phyloP scores from a whole-genome alignment of 2,888 invertebrate species.

The Dioctria rufipes region DNA sequence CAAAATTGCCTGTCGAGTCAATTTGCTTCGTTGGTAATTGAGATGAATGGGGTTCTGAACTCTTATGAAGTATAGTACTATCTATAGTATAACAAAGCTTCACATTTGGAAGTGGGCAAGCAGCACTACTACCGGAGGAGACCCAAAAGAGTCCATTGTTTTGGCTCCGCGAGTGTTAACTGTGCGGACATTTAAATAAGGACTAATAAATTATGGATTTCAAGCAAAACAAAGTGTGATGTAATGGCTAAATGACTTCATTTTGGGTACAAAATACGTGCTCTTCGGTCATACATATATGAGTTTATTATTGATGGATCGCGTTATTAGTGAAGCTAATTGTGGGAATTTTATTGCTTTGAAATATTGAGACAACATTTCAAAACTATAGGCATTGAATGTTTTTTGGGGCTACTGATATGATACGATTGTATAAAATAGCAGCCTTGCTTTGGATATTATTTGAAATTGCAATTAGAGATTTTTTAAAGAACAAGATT shows the following conservation, averaged over 20 bases:
- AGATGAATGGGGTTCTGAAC: constrained; percentile 33
- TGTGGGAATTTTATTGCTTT: too few species aligned
- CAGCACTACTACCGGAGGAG: neutral
- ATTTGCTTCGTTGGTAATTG: constrained; percentile 26
- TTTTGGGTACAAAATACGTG: neutral
- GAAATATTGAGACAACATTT: too few species aligned
- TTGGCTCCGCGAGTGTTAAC: constrained; percentile 16
- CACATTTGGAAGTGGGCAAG: neutral
- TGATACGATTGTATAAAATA: too few species aligned
- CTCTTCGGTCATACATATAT: too few species aligned
- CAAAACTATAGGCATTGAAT: too few species aligned
- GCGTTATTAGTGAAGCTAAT: too few species aligned
- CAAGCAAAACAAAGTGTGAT: constrained; percentile 17
- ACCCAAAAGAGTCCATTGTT: constrained; percentile 16
- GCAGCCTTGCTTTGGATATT: too few species aligned
- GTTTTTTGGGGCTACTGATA: too few species aligned
- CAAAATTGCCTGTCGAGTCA: neutral
- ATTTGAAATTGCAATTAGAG: too few species aligned
- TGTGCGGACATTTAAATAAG: constrained; percentile 31
- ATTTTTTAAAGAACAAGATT: too few species aligned
- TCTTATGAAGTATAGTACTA: neutral
- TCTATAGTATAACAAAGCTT: too few species aligned
- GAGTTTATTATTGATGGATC: neutral
- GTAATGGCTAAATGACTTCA: constrained; percentile 21
- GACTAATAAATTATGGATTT: constrained; percentile 31